Evolutionary conservation across 2,113 vertebrate genomes (phyloP).

Genomic region (Microtus ochrogaster): DNA sequence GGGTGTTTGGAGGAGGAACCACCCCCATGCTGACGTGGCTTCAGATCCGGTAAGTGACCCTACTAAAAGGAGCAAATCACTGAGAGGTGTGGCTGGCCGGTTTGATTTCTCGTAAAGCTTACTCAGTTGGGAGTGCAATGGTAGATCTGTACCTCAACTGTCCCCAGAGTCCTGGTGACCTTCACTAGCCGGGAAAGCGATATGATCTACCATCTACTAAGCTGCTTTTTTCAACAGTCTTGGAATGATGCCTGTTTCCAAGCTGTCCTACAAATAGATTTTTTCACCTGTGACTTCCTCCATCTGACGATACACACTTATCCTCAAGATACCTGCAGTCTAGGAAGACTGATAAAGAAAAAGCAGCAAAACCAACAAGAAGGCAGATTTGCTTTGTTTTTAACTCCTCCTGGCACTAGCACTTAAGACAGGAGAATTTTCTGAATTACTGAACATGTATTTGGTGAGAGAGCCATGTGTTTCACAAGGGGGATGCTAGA

Average conservation of each 20-base stretch:
- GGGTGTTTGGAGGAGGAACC: constrained; percentile 89
- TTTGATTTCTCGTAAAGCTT: not conserved
- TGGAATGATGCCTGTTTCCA: not conserved
- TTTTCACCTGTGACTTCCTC: not conserved
- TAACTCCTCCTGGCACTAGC: not conserved
- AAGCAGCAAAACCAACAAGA: not conserved
- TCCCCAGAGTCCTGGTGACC: not conserved
- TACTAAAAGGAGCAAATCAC: not conserved
- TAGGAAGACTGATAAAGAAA: not conserved
- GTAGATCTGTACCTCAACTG: not conserved
- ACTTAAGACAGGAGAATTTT: not conserved
- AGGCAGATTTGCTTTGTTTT: constrained; percentile 26
- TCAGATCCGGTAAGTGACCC: constrained; percentile 89
- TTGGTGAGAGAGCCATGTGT: not conserved
- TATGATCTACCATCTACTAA: too few relatives aligned
- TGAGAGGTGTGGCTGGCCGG: accelerated
- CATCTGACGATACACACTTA: not conserved
- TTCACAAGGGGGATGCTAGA: not conserved
- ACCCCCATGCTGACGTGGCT: constrained; percentile 89
- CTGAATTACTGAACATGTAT: not conserved
- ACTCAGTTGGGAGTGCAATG: not conserved
- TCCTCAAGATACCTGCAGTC: not conserved
- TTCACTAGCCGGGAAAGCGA: not conserved
- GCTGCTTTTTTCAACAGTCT: not conserved
- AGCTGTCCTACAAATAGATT: not conserved